phyloP scores from a whole-genome alignment of 2,888 invertebrate species.

The Plagodis dolabraria region DNA sequence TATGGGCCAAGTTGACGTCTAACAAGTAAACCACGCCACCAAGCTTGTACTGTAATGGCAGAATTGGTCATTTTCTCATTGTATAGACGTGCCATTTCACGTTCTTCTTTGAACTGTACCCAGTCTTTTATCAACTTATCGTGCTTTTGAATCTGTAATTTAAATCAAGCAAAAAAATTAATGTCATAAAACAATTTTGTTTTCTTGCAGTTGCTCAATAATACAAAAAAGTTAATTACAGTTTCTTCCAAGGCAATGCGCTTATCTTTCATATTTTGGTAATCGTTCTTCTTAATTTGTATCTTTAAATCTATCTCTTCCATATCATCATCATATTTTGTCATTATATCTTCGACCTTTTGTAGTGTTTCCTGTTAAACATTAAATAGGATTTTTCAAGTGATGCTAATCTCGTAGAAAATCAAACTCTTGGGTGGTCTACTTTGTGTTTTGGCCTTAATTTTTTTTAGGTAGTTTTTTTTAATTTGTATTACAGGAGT shows the following conservation, averaged over 20 bases:
- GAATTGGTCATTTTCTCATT: conserved; percentile 64
- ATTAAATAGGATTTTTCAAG: no score
- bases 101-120: conserved; percentile 66
- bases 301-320: conserved; percentile 69
- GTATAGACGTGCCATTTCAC: conserved; percentile 58
- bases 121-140: conserved; percentile 59
- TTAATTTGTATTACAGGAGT: no score
- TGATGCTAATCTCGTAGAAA: no score
- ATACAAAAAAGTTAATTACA: conserved; percentile 31
- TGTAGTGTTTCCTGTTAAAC: conserved; percentile 61
- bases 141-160: conserved; percentile 58
- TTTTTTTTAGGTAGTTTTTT: no score
- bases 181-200: background rate
- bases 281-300: conserved; percentile 65
- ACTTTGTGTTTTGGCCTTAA: no score
- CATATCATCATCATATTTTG: conserved; percentile 71
- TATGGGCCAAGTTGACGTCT: conserved; percentile 69
- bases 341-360: conserved; percentile 70
- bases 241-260: conserved; percentile 40
- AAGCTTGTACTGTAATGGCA: conserved; percentile 69
- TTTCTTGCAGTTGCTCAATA: background rate
- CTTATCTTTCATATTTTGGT: conserved; percentile 52
- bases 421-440: no score
- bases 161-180: background rate
- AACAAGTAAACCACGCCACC: conserved; percentile 77